phyloP scores from a whole-genome alignment of 2,888 invertebrate genomes.

The Mamestra brassicae region DNA sequence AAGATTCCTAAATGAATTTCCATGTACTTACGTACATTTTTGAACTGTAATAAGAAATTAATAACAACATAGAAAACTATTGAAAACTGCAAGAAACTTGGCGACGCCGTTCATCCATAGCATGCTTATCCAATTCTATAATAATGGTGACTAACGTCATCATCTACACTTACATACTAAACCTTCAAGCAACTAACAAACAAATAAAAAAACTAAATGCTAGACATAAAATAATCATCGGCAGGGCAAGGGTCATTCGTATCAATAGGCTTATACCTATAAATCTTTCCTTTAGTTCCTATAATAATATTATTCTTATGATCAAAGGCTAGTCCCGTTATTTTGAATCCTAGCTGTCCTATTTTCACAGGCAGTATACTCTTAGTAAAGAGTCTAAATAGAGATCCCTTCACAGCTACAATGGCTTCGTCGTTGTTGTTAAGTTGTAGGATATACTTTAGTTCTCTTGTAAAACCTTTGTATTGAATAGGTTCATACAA shows the following conservation, averaged over 20 bases:
- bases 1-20: neutral
- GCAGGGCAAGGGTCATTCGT: constrained; percentile 83
- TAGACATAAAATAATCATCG: constrained; percentile 87
- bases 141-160: neutral
- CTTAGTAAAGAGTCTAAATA: constrained; percentile 80
- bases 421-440: constrained; percentile 85
- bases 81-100: neutral
- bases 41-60: neutral
- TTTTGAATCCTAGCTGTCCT: constrained; percentile 84
- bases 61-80: neutral
- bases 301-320: constrained; percentile 83
- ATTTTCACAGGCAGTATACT: constrained; percentile 84
- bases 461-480: constrained; percentile 85
- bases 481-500: constrained; percentile 85
- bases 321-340: constrained; percentile 85
- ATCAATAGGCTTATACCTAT: constrained; percentile 83
- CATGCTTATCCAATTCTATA: neutral
- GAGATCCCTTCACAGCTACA: constrained; percentile 84
- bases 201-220: constrained; percentile 70
- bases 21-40: neutral
- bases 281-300: constrained; percentile 87
- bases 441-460: constrained; percentile 83
- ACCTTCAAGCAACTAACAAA: constrained; percentile 3
- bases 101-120: neutral
- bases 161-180: neutral